phyloP scores from a whole-genome alignment of 1,140 invertebrate species.

The Pogonomyrmex californicus region DNA sequence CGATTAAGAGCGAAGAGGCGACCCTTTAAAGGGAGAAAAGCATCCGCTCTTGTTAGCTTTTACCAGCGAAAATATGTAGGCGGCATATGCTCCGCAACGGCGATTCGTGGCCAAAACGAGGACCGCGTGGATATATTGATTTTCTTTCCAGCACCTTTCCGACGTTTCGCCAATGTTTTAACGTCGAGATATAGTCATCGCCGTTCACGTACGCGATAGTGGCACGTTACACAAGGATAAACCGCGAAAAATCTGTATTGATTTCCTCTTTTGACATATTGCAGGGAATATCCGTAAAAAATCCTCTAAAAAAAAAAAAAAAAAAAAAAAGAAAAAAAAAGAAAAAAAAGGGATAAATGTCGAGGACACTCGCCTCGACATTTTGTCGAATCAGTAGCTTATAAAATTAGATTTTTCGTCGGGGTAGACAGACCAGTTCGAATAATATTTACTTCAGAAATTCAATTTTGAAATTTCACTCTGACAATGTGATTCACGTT shows the following conservation, averaged over 20 bases:
- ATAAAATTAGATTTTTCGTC: neutral
- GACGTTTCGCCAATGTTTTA: constrained; percentile 23
- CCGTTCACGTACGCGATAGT: neutral
- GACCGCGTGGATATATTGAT: constrained; percentile 56
- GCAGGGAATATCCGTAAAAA: neutral
- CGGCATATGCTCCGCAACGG: constrained; percentile 18
- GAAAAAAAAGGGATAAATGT: neutral
- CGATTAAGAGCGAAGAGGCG: constrained; percentile 25
- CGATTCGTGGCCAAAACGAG: constrained; percentile 39
- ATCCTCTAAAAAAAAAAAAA: neutral
- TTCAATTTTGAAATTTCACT: neutral
- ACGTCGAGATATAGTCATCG: constrained; percentile 44
- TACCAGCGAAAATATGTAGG: constrained; percentile 41
- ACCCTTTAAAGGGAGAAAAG: constrained; percentile 13
- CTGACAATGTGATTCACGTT: too few relatives aligned
- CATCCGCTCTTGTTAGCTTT: neutral
- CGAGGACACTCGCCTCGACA: neutral
- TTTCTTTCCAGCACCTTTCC: constrained; percentile 37
- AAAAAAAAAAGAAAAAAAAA: too few relatives aligned
- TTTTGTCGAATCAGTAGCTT: constrained; percentile 15
- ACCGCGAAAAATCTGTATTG: constrained; percentile 6
- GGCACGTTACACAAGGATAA: constrained; percentile 23
- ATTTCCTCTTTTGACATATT: neutral
- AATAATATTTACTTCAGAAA: neutral
- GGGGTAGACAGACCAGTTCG: neutral